Conservation (phyloP, 2,888 invertebrate species). For the Periphyllus acericola region DNA sequence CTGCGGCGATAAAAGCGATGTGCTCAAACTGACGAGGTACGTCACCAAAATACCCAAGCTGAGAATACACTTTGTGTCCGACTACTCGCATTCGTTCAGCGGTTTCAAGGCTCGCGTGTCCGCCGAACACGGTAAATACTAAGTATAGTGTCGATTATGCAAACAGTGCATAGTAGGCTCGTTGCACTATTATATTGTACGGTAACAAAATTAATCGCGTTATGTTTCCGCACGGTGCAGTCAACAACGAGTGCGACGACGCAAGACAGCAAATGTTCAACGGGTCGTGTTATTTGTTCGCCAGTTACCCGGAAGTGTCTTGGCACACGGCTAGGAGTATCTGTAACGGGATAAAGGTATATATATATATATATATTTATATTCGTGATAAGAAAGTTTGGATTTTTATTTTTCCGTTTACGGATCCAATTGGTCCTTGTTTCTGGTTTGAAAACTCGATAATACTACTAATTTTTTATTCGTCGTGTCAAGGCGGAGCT, state of each 20-base stretch:
- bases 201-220: not conserved
- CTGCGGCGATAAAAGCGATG: conserved; percentile 85
- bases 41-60: conserved; percentile 74
- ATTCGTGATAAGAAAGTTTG: no score
- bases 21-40: conserved; percentile 78
- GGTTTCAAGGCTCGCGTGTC: conserved; percentile 80
- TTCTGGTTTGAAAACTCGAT: not conserved
- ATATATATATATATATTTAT: no score
- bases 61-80: conserved; percentile 78
- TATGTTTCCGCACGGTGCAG: conserved; percentile 23
- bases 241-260: conserved; percentile 74
- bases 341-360: conserved; percentile 75
- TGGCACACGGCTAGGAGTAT: conserved; percentile 78
- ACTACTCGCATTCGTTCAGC: conserved; percentile 80
- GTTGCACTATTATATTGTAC: no score
- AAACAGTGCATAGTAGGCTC: not conserved
- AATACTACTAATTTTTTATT: not conserved
- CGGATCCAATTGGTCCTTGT: no score
- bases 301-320: conserved; percentile 80
- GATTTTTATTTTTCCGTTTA: not conserved
- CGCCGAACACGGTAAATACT: conserved; percentile 79
- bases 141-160: not conserved
- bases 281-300: conserved; percentile 80
- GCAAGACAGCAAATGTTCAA: conserved; percentile 77
- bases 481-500: conserved; percentile 71